Evolutionary conservation across 1,140 invertebrate species (phyloP).

Genomic region (Panulirus ornatus): DNA sequence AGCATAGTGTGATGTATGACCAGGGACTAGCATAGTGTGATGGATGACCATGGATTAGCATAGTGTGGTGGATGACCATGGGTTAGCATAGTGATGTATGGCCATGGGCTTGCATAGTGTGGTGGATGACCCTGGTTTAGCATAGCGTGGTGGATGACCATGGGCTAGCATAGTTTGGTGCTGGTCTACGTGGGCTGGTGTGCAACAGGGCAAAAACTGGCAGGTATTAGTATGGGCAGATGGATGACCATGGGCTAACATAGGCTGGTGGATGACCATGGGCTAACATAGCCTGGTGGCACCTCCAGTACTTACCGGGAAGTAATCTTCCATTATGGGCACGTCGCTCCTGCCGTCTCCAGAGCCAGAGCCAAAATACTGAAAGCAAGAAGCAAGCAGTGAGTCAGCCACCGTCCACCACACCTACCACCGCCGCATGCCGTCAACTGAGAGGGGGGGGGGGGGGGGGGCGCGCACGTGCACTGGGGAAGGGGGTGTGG

Average conservation of each 20-base stretch:
- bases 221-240: no score
- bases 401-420: no score
- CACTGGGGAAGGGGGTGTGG: no score
- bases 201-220: no score
- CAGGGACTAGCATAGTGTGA: no score
- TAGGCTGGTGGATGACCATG: neutral
- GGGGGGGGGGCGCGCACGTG: no score
- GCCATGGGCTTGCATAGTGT: no score
- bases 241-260: neutral
- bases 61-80: no score
- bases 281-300: neutral
- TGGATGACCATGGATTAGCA: no score
- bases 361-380: slow-evolving; percentile 35
- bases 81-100: no score
- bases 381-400: slow-evolving; percentile 22
- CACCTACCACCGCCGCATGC: neutral
- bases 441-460: neutral
- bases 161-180: neutral
- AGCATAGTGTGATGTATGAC: no score
- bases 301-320: neutral
- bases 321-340: slow-evolving; percentile 4
- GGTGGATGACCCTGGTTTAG: no score
- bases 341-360: slow-evolving; percentile 21
- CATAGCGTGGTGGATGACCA: neutral
- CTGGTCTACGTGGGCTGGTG: neutral